Base-by-base conservation (phyloP, 2,888 invertebrate species). In the Acrobasis consociella region DNA sequence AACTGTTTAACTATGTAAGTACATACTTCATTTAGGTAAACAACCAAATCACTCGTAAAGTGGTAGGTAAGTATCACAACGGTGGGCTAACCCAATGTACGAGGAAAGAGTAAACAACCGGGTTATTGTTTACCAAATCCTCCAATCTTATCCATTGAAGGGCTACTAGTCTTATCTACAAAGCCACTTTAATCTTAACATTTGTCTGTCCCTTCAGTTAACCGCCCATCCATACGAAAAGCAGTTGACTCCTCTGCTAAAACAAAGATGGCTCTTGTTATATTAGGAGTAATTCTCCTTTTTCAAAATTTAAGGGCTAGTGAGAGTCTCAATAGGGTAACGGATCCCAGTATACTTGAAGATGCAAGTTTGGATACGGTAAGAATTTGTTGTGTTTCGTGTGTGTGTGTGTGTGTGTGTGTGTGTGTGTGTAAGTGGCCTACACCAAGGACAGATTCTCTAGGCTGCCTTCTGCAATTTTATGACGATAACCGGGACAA, bases 351-450 rank as follows among this genome's bases (percentile, higher is more conserved):
- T 62, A 72, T 89, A 64, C 71, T 85, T 50, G 89, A 91, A 71
- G 91, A 91, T 68, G 86, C 89, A 15, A 75, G 74, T 38, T 78
- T 91, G 65, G 89, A 90, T 65, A 86, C 89, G 16, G 91, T 91
- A 78, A 80, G 88, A 65, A 31, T 31, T 31, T 17, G 16, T 49
- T 37, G 22, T 22, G 1, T 22, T 22, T 22, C 22, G 1, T 22
- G 22, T 22, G 22, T n/a, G n/a, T n/a, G n/a, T n/a, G n/a, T n/a
- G n/a, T n/a, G n/a, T n/a, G n/a, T n/a, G n/a, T n/a, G n/a, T n/a
- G n/a, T n/a, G n/a, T n/a, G 1, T 22, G 22, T 22, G 22, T 1
- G 22, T 22, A 22, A 1, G 22, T 22, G 22, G 22, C 22, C 22
- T 22, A 22, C 22, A 22, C 22, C 22, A 22, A 3, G 1, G 22